Base-by-base conservation (phyloP, 1,140 invertebrate genomes). In the Euura lappo region DNA sequence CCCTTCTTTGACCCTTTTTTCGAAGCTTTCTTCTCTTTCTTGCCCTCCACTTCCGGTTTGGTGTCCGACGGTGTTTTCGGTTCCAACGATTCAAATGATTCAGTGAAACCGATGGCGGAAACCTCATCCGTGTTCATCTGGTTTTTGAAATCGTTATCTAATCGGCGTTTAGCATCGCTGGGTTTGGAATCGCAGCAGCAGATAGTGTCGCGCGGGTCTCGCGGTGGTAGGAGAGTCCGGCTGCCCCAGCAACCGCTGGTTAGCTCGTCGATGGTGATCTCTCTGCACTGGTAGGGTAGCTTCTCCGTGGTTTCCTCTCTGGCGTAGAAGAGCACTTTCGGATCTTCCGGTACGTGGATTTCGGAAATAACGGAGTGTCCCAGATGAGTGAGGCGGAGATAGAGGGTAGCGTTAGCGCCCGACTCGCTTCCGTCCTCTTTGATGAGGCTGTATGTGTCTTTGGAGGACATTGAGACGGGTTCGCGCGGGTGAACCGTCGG, bases 301-400 rank as follows among this genome's bases (percentile, higher is more conserved):
- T 10, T 46, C 45, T 80, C 71, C 47, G 79, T 80, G 4, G 47
- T 77, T 6, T 85, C 79, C 47, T 80, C 79, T 11, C 79, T 78
- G 1, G 71, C 79, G 51, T 79, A 78, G 66, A 68, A 68, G 8
- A 68, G 66, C 4, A 8, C 11, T 42, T 68, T 44, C 4, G 13
- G 8, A 28, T 28, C 44, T 42, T 51, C 0, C 71, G 72, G 1
- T 5, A 43, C 28, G 11, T 81, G 73, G 45, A 85, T 77, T 68
- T 86, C 82, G 5, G 83, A 85, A 11, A 83, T 76, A 44, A 86
- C 72, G 13, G 80, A 81, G 28, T 79, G 78, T 4, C 83, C 81
- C 43, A 86, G 77, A 44, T 82, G 79, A 64, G 78, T 85, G 43
- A 86, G 68, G 0, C 85, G 79, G 6, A 83, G 10, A 70, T 81